Evolutionary conservation across 2,888 invertebrate species (phyloP).

Genomic region (Drosophila mimetica): DNA sequence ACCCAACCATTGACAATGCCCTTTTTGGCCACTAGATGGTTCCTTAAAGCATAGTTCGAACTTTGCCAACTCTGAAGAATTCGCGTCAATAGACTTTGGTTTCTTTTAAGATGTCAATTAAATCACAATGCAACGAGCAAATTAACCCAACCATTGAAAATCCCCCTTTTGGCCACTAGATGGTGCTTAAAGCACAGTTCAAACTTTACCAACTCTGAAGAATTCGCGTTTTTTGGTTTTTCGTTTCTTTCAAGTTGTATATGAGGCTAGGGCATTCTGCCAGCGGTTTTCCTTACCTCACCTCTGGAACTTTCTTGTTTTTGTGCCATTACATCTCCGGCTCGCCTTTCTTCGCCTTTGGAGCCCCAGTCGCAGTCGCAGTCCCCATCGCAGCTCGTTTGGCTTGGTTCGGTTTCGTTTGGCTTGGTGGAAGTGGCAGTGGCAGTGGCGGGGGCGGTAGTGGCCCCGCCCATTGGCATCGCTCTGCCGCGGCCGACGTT

Average conservation of each 20-base stretch:
- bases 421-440: slow-evolving; percentile 6
- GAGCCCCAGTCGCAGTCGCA: slow-evolving; percentile 9
- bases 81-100: no score
- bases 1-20: no score
- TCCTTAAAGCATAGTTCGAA: no score
- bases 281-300: not conserved
- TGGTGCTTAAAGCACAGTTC: not conserved
- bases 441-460: slow-evolving; percentile 15
- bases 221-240: not conserved
- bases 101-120: no score
- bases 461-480: slow-evolving; percentile 42
- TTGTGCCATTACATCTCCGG: slow-evolving; percentile 60
- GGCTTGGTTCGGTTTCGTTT: slow-evolving; percentile 3
- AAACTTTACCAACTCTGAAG: not conserved
- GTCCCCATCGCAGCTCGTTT: not conserved
- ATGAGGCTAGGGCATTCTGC: not conserved
- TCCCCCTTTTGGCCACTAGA: no score
- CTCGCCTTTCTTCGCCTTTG: slow-evolving; percentile 61
- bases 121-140: no score
- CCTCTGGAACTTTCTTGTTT: slow-evolving; percentile 7
- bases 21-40: no score
- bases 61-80: no score
- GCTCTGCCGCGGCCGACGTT: slow-evolving; percentile 50
- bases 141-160: no score
- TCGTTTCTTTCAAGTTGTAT: not conserved